Evolutionary conservation across 2,888 invertebrate genomes (phyloP).

Genomic region (Uropetala carovei): DNA sequence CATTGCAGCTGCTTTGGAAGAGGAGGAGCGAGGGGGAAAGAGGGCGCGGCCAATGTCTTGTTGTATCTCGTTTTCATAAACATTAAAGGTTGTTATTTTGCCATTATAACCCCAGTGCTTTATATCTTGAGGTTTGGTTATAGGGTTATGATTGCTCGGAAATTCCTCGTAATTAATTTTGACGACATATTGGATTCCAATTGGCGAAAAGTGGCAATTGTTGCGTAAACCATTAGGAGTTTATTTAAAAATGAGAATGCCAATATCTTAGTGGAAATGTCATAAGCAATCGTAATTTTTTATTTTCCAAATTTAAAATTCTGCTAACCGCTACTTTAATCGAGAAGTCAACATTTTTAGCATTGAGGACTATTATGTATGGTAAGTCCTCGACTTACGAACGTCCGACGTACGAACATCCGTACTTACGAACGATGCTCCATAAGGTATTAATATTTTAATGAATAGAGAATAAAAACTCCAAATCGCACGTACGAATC

Average conservation of each 20-base stretch:
- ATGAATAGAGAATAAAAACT: too few species aligned
- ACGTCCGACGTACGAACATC: too few species aligned
- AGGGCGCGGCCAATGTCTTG: background rate
- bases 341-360: too few species aligned
- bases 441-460: too few species aligned
- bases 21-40: background rate
- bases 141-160: background rate
- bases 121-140: background rate
- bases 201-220: background rate
- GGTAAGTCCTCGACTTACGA: too few species aligned
- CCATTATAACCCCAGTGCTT: background rate
- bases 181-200: background rate
- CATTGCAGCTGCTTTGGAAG: slow-evolving; percentile 13
- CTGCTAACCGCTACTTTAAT: too few species aligned
- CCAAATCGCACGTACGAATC: too few species aligned
- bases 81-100: background rate
- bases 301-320: too few species aligned
- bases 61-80: background rate
- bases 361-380: too few species aligned
- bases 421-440: too few species aligned
- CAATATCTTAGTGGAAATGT: background rate
- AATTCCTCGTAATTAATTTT: background rate
- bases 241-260: background rate
- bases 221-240: background rate
- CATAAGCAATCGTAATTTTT: background rate